Evolutionary conservation across 2,888 invertebrate genomes (phyloP).

Genomic region (Ophioninae sp.): DNA sequence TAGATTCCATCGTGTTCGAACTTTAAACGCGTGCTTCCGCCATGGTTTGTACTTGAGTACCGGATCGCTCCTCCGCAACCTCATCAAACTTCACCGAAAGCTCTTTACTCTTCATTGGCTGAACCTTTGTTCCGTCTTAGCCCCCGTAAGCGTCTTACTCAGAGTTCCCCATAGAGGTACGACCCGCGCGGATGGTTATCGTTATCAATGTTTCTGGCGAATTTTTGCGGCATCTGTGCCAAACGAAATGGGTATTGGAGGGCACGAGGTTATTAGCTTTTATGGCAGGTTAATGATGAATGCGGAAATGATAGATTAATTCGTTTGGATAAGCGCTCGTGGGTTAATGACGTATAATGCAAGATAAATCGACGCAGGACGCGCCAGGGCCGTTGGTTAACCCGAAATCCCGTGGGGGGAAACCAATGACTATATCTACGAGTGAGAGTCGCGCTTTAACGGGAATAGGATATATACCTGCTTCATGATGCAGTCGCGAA

Average conservation of each 20-base stretch:
- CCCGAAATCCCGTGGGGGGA: conserved; percentile 37
- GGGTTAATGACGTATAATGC: conserved; percentile 57
- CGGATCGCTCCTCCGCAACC: no score
- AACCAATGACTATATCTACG: conserved; percentile 48
- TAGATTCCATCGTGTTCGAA: no score
- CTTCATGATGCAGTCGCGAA: conserved; percentile 37
- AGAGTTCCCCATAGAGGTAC: no score
- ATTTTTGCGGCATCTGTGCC: neutral
- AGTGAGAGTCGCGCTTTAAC: conserved; percentile 15
- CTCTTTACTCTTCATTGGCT: no score
- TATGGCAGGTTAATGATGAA: conserved; percentile 42
- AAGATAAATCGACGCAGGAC: conserved; percentile 54
- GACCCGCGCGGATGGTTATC: no score
- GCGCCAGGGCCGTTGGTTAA: conserved; percentile 43
- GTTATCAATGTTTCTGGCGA: no score
- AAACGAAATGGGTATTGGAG: neutral
- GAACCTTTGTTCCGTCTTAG: no score
- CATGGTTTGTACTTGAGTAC: no score
- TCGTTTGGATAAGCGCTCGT: conserved; percentile 50
- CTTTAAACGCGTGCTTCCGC: no score
- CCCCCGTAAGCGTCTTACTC: no score
- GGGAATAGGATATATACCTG: conserved; percentile 23
- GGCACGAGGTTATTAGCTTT: neutral
- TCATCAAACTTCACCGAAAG: no score
- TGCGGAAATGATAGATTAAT: conserved; percentile 47